Evolutionary conservation across 2,888 invertebrate genomes (phyloP), one percentile per base, ranked within the genome.

Genomic region (Petrolisthes cinctipes): DNA sequence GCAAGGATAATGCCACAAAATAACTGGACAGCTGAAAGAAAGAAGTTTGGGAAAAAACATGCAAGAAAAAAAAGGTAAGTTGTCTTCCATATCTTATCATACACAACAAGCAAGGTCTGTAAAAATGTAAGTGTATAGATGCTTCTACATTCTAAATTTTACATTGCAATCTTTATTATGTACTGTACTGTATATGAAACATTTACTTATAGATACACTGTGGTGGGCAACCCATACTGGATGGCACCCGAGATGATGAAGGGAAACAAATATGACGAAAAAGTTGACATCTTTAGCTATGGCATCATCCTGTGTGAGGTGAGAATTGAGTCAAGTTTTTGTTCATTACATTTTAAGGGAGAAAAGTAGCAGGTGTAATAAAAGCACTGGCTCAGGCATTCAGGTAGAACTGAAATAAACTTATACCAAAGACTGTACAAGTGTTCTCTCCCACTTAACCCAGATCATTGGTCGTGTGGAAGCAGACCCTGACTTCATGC

Each of bases 221-320:
- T 98, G 56, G 98, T 98, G 0, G 98, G 98, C 1, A 98, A 97
- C 94, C 98, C 98, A 0, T 98, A 98, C 93, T 98, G 98, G 98
- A 98, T 98, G 98, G 98, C 98, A 0, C 98, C 98, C 0, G 98
- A 98, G 93, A 98, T 98, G 98, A 97, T 98, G 97, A 97, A 97
- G 93, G 98, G 98, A 37, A 96, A 97, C 92, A 96, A 97, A 91
- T 98, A 98, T 93, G 98, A 98, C 92, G 98, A 98, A 92, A 97
- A 97, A 93, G 98, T 98, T 0, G 98, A 98, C 92, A 96, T 98
- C 90, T 98, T 98, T 93, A 98, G 98, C 54, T 98, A 97, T 93
- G 98, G 98, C 61, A 98, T 98, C 91, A 96, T 98, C 89, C 94
- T 98, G 4, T 98, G 98, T 92, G 98, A 98, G 95, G 97, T 97